phyloP scores from a whole-genome alignment of 2,888 invertebrate species.

The Ischnura elegans region DNA sequence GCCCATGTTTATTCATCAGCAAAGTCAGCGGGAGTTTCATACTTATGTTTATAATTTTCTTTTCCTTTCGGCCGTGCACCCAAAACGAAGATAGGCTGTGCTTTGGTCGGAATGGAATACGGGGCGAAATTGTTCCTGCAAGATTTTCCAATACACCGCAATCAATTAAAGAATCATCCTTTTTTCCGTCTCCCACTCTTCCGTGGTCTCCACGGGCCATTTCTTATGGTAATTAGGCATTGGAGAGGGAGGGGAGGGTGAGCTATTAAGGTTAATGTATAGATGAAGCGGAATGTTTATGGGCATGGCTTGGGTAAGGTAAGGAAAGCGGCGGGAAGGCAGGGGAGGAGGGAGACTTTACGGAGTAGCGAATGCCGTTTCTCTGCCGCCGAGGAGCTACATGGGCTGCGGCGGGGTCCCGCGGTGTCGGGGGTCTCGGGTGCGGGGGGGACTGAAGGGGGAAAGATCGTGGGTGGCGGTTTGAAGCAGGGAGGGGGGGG shows the following conservation, averaged over 20 bases:
- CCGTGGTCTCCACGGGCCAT: constrained; percentile 7
- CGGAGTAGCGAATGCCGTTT: background rate
- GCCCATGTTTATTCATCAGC: background rate
- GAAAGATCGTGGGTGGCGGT: constrained; percentile 71
- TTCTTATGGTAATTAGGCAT: constrained; percentile 50
- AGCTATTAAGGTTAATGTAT: constrained; percentile 47
- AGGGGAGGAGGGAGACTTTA: background rate
- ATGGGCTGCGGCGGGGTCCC: constrained; percentile 77
- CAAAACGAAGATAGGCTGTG: background rate
- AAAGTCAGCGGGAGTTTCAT: background rate
- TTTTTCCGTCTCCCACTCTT: background rate
- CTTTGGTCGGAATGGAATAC: background rate
- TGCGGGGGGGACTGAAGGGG: constrained; percentile 69
- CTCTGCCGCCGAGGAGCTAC: background rate
- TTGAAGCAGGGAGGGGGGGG: constrained; percentile 97
- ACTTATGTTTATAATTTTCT: background rate
- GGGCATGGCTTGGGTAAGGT: background rate
- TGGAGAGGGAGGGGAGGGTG: constrained; percentile 23
- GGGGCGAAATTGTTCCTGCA: background rate
- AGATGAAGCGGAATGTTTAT: constrained; percentile 27
- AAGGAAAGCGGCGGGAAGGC: background rate
- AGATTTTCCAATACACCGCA: constrained; percentile 9
- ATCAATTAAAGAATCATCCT: constrained; percentile 22
- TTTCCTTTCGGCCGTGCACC: background rate
- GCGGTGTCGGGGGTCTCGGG: constrained; percentile 90